These are phyloP conservation scores for Eonycteris spelaea DNA, from an alignment of 2,113 vertebrate species.

Conservation along the genomic window DNA sequence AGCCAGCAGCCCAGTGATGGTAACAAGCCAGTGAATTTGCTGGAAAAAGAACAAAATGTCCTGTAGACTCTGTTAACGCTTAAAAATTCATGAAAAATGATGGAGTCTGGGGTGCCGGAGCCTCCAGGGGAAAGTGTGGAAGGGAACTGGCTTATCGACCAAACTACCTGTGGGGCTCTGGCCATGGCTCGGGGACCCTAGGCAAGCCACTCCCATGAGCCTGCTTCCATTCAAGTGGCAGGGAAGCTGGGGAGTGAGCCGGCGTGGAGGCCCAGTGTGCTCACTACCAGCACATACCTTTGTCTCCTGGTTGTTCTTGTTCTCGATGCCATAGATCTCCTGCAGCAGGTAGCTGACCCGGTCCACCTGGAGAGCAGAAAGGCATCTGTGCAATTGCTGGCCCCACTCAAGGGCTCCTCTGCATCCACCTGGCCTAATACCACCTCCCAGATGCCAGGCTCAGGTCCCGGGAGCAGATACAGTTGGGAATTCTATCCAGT, in stretches of 20 bases:
- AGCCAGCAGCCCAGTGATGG: background rate
- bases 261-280: fast-evolving
- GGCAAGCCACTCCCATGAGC: background rate
- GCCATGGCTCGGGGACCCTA: background rate
- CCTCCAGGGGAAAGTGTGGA: background rate
- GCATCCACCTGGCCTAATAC: background rate
- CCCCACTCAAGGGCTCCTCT: background rate
- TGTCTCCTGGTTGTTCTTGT: constrained; percentile 98
- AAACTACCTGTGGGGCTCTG: background rate
- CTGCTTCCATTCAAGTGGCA: fast-evolving
- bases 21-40: background rate
- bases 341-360: constrained; percentile 98
- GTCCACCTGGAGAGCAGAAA: constrained; percentile 88
- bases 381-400: background rate
- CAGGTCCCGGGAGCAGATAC: background rate
- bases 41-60: background rate
- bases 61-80: background rate
- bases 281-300: constrained; percentile 85
- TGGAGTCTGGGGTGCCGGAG: background rate
- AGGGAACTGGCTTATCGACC: background rate
- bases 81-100: background rate
- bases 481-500: fast-evolving
- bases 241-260: background rate
- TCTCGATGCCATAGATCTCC: constrained; percentile 99
- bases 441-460: background rate